Percentiles rank a stretch among this genome's conserved stretches.
Evolutionary conservation across 2,797 vertebrate species (phyloP).

Genomic region (Limosa lapponica): DNA sequence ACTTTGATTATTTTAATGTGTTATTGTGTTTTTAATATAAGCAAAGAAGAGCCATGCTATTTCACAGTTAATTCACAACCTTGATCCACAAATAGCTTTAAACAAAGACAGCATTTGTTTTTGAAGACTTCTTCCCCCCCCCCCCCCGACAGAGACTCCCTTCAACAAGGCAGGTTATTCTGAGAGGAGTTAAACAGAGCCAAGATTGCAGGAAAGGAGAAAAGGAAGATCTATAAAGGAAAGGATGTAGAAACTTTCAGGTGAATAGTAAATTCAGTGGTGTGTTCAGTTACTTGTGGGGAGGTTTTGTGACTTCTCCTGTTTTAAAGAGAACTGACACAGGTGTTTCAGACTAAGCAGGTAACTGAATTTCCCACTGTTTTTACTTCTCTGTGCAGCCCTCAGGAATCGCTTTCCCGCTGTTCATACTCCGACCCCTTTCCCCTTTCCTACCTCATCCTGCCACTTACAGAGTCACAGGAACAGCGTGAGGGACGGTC

Average conservation of each 20-base stretch:
- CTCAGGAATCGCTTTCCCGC: neutral
- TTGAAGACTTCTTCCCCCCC: neutral
- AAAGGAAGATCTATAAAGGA: neutral
- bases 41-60: neutral
- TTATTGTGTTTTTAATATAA: neutral
- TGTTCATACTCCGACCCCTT: rapidly evolving
- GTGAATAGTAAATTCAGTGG: neutral
- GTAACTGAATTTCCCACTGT: neutral
- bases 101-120: constrained; percentile 26
- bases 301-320: neutral
- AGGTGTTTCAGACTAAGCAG: neutral
- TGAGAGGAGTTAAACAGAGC: neutral
- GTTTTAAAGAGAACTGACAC: neutral
- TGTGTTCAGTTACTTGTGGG: neutral
- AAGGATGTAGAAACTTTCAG: neutral
- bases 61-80: constrained; percentile 30
- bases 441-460: neutral
- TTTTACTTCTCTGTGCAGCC: rapidly evolving
- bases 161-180: constrained; percentile 15
- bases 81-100: constrained; percentile 29
- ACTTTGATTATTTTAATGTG: neutral
- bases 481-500: neutral
- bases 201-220: neutral
- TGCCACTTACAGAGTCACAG: rapidly evolving
- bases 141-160: neutral